Conservation (phyloP, 2,797 vertebrate species). For the Erpetoichthys calabaricus region DNA sequence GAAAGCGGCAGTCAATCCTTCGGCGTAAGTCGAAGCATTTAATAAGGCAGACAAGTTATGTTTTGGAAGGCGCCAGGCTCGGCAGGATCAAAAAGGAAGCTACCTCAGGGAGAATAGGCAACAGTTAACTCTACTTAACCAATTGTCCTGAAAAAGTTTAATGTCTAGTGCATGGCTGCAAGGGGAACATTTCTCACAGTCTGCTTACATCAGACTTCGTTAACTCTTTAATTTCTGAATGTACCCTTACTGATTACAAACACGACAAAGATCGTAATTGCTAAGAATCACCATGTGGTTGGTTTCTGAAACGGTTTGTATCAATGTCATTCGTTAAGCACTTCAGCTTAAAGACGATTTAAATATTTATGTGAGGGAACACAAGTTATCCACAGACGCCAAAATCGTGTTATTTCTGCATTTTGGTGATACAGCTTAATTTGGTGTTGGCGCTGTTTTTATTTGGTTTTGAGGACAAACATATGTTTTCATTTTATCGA, state of each 20-base stretch:
- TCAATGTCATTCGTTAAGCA: too few relatives aligned
- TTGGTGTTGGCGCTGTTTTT: too few relatives aligned
- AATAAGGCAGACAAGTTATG: conserved; percentile 72
- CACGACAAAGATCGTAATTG: not conserved
- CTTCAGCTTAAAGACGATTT: too few relatives aligned
- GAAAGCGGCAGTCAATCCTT: conserved; percentile 58
- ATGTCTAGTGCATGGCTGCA: conserved; percentile 41
- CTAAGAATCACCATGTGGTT: too few relatives aligned
- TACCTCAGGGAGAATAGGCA: conserved; percentile 61
- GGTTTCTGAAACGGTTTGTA: too few relatives aligned
- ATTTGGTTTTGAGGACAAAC: too few relatives aligned
- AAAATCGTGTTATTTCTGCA: too few relatives aligned
- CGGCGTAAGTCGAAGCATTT: conserved; percentile 57
- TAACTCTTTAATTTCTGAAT: conserved; percentile 37
- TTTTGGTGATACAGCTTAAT: too few relatives aligned
- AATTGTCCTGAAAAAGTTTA: conserved; percentile 58
- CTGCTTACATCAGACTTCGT: conserved; percentile 22
- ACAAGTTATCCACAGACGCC: too few relatives aligned
- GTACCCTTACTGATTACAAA: not conserved
- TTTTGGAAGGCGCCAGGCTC: conserved; percentile 67
- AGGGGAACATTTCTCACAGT: conserved; percentile 32
- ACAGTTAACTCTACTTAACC: conserved; percentile 60
- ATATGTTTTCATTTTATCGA: too few relatives aligned
- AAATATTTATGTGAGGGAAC: too few relatives aligned
- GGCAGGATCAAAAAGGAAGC: conserved; percentile 63